phyloP scores from a whole-genome alignment of 2,888 invertebrate species.

The Tipula unca region DNA sequence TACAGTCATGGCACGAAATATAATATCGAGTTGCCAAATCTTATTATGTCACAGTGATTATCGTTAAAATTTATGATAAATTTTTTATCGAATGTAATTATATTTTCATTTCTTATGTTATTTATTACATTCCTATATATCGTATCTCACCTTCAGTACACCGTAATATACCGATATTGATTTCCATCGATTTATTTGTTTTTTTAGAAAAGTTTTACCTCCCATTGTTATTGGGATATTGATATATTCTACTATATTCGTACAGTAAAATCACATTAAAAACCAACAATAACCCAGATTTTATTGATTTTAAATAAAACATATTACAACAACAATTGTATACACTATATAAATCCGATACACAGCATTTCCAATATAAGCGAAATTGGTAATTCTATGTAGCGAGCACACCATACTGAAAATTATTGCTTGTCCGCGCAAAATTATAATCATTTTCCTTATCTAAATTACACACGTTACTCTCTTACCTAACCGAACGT shows the following conservation, averaged over 20 bases:
- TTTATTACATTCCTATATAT: neutral
- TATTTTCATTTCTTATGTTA: neutral
- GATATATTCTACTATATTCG: neutral
- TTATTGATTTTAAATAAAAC: conserved; percentile 1
- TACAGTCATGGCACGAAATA: neutral
- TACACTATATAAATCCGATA: neutral
- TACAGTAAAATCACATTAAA: neutral
- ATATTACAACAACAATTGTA: neutral
- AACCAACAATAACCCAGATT: neutral
- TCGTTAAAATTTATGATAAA: neutral
- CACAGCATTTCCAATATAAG: neutral
- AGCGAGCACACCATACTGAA: neutral
- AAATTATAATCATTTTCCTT: neutral
- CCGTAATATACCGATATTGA: neutral
- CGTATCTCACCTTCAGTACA: neutral
- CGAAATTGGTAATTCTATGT: neutral
- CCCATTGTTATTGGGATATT: neutral
- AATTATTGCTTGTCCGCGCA: neutral
- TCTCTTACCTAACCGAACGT: too few species aligned
- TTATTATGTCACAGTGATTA: neutral
- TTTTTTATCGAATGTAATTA: neutral
- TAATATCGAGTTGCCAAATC: neutral
- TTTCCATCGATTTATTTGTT: neutral
- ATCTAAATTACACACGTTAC: neutral
- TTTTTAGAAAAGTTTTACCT: neutral